Evolutionary conservation across 2,797 vertebrate genomes (phyloP).

Genomic region (Bufotes viridis): DNA sequence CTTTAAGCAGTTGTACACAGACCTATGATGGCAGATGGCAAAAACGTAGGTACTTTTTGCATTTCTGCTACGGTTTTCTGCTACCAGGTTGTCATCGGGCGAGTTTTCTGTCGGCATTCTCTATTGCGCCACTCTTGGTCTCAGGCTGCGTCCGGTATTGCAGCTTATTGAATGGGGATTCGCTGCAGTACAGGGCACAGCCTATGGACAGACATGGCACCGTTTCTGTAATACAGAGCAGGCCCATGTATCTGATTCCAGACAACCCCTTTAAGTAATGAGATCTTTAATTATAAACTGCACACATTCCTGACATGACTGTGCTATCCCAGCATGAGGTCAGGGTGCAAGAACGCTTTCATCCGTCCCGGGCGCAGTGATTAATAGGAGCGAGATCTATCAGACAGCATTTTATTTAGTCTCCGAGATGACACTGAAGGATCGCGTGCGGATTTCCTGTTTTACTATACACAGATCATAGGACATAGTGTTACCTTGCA

Average conservation of each 20-base stretch:
- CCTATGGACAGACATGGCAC: background rate
- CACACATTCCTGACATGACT: background rate
- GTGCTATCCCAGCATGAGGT: background rate
- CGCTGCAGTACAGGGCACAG: background rate
- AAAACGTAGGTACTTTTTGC: too few species aligned
- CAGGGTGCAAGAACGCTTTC: background rate
- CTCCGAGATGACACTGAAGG: background rate
- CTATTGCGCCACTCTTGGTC: background rate
- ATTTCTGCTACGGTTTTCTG: too few species aligned
- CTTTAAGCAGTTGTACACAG: too few species aligned
- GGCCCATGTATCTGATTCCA: background rate
- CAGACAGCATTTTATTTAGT: slow-evolving; percentile 18
- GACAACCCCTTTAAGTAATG: background rate
- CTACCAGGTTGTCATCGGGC: too few species aligned
- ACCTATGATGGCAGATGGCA: too few species aligned
- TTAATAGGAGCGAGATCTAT: background rate
- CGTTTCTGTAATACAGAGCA: background rate
- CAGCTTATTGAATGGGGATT: background rate
- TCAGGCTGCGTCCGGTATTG: background rate
- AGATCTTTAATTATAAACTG: background rate
- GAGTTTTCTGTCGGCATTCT: too few species aligned
- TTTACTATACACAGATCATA: background rate
- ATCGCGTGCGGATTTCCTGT: background rate
- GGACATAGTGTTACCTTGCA: slow-evolving; percentile 85
- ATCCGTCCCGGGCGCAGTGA: background rate